These are phyloP conservation scores for Stenodema calcarata DNA, from an alignment of 2,888 invertebrate species.

Conservation along the genomic window DNA sequence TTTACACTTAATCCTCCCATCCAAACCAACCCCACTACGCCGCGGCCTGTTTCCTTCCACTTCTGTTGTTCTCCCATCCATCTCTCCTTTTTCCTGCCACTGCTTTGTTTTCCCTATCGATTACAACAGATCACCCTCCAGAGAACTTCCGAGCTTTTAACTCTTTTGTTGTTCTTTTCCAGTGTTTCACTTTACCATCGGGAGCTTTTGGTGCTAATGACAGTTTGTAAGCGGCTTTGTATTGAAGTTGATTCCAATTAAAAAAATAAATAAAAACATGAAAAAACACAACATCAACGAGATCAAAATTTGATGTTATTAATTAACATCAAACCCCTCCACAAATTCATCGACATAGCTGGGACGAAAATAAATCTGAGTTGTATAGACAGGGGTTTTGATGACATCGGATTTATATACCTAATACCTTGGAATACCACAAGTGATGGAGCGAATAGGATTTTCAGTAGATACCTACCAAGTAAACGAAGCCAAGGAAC, in stretches of 20 bases:
- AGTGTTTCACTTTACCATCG: not conserved
- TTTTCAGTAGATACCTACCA: too few species aligned
- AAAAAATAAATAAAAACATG: too few species aligned
- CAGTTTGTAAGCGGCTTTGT: conserved; percentile 20
- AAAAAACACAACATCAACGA: not conserved
- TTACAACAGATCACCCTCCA: conserved; percentile 32
- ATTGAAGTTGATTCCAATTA: not conserved
- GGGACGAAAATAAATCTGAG: too few species aligned
- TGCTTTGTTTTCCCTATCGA: conserved; percentile 39
- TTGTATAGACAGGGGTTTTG: too few species aligned
- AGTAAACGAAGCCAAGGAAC: not conserved
- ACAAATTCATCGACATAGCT: too few species aligned
- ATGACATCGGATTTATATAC: too few species aligned
- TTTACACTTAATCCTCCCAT: conserved; percentile 44
- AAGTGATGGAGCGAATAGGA: not conserved
- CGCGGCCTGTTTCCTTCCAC: not conserved
- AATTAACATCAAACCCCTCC: too few species aligned
- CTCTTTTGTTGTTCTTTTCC: conserved; percentile 31
- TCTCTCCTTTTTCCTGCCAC: not conserved
- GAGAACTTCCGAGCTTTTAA: conserved; percentile 44
- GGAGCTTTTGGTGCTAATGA: conserved; percentile 2
- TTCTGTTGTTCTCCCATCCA: conserved; percentile 8
- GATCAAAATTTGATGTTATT: too few species aligned
- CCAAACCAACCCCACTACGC: not conserved
- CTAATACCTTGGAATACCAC: too few species aligned